These are phyloP conservation scores for Tenualosa ilisha DNA, from an alignment of 2,797 vertebrate species.

Conservation along the genomic window DNA sequence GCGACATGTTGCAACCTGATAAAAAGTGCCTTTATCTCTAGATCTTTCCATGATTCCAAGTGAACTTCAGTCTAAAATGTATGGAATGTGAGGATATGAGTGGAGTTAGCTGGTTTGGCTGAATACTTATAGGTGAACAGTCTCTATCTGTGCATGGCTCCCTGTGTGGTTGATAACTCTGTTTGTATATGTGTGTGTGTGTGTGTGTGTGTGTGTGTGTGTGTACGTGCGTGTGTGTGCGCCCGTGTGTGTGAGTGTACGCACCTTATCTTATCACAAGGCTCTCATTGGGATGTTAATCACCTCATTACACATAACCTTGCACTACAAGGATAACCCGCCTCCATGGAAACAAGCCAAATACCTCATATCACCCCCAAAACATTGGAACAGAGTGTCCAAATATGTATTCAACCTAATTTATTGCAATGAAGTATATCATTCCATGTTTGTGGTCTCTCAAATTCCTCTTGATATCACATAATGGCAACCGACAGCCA, in stretches of 20 bases:
- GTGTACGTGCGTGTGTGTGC: background rate
- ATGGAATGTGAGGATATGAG: background rate
- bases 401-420: background rate
- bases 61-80: conserved; percentile 13
- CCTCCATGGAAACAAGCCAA: conserved; percentile 11
- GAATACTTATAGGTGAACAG: conserved; percentile 34
- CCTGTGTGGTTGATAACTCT: background rate
- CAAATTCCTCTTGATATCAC: too few relatives aligned
- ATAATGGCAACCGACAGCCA: background rate
- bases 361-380: background rate
- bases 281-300: conserved; percentile 40
- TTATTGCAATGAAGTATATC: background rate
- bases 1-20: background rate
- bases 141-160: background rate
- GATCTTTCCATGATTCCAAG: background rate
- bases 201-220: too few relatives aligned
- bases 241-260: background rate
- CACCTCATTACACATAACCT: background rate
- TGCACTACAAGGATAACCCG: background rate
- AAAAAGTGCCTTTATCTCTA: background rate
- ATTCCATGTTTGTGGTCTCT: background rate
- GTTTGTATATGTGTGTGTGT: background rate
- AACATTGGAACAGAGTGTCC: background rate
- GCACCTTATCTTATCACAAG: conserved; percentile 43
- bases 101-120: background rate